These are phyloP conservation scores for Gymnoscopelus microlampas DNA, from an alignment of 2,797 vertebrate genomes.

Conservation along the genomic window DNA sequence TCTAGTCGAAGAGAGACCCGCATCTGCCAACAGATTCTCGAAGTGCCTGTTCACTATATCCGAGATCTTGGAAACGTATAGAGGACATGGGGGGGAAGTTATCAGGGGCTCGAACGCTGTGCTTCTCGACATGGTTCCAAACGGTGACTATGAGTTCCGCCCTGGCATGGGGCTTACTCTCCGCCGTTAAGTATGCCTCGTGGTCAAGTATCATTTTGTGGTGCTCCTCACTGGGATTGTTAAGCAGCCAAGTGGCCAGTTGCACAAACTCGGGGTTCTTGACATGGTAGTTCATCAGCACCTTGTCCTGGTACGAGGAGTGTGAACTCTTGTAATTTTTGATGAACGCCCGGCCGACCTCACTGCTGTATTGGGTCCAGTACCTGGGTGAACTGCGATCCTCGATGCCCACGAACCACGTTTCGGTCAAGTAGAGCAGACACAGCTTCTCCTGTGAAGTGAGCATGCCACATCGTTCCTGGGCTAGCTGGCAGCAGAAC, in stretches of 20 bases:
- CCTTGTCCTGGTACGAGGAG: constrained; percentile 22
- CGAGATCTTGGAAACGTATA: neutral
- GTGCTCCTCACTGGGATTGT: constrained; percentile 4
- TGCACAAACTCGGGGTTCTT: constrained; percentile 41
- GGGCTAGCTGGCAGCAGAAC: constrained; percentile 37
- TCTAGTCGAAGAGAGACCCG: no score
- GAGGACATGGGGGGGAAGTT: neutral
- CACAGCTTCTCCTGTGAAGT: constrained; percentile 21
- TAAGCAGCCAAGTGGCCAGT: constrained; percentile 23
- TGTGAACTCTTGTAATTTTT: neutral
- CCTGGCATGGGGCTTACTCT: neutral
- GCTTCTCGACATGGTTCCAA: fast-evolving
- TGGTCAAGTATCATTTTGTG: neutral
- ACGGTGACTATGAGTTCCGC: constrained; percentile 10
- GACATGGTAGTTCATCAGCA: neutral
- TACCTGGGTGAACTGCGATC: constrained; percentile 5
- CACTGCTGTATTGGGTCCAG: constrained; percentile 2
- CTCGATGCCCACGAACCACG: neutral
- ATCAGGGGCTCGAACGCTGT: fast-evolving
- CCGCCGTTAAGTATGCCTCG: constrained; percentile 16
- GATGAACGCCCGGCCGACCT: neutral
- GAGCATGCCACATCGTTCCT: constrained; percentile 8
- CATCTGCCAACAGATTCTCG: no score
- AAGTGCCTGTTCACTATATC: neutral
- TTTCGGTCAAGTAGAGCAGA: constrained; percentile 39